Base-by-base conservation (phyloP, 2,113 vertebrate genomes). In the Triplophysa tibetana region DNA sequence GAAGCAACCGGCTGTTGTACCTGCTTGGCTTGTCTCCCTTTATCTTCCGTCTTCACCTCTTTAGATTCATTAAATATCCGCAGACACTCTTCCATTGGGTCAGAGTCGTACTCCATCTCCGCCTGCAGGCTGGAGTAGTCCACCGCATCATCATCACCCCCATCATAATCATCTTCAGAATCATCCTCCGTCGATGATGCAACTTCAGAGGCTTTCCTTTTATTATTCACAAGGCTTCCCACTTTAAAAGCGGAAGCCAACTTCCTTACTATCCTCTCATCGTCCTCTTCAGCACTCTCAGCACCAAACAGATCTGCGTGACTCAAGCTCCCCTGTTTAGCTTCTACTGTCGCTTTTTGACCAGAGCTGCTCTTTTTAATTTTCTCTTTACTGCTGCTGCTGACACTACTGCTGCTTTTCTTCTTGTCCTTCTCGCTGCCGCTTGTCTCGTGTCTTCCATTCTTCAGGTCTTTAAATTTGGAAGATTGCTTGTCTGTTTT, bases 71-170 rank as follows among this genome's bases (percentile, higher is more conserved):
- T 97, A 86, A 99, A 99, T 79, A 99, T 98, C 81, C 97, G 85
- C 45, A 99, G 91, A 78, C 98, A 99, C 87, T 99, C 98, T 84
- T 99, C 98, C 96, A 99, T 95, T 0, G 97, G 96, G 81, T 99
- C 98, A 0, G 93, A 93, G 79, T 98, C 97, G 0, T 95, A 96
- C 83, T 98, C 97, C 48, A 96, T 70, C 41, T 99, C 95, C 45
- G 90, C 94, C 86, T 96, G 95, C 41, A 98, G 89, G 70, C 89
- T 50, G 0, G 93, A 90, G 75, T 94, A 92, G 89, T 96, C 94
- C 1, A 93, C 85, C 3, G 24, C 80, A 0, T 85, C 81, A 0
- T 26, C 72, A 8, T 0, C 86, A 52, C 14, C 82, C 21, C 1
- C 61, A 24, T 62, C 70, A 43, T 61, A 33, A 63, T 60, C 70